These are phyloP conservation scores for Phoxinus dragarum DNA, from an alignment of 2,797 vertebrate genomes.

Conservation along the genomic window DNA sequence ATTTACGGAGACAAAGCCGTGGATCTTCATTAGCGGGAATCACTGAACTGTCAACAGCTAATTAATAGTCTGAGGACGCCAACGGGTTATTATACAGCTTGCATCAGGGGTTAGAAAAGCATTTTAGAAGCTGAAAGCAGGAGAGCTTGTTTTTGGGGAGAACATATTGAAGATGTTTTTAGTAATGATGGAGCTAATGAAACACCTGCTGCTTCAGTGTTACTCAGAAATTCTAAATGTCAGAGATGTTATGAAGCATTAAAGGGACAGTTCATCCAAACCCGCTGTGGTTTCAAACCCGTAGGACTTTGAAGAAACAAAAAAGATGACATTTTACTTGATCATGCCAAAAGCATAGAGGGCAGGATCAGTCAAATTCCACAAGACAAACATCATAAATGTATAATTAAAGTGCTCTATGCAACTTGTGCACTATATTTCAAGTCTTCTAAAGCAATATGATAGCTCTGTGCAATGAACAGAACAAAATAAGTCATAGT, in stretches of 20 bases:
- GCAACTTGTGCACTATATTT: not conserved
- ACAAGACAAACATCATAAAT: not conserved
- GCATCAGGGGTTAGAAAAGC: constrained; percentile 10
- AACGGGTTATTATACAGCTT: constrained; percentile 9
- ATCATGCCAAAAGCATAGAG: not conserved
- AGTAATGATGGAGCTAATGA: constrained; percentile 23
- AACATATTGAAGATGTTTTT: constrained; percentile 14
- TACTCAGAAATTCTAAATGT: not conserved
- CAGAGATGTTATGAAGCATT: constrained; percentile 4
- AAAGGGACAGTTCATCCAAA: not conserved
- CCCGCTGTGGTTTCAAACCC: not conserved
- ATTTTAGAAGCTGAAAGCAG: not conserved
- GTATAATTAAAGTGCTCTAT: not conserved
- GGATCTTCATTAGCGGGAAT: constrained; percentile 71
- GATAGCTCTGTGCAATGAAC: no score
- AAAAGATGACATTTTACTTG: not conserved
- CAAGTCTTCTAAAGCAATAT: not conserved
- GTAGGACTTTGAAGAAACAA: not conserved
- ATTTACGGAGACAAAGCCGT: constrained; percentile 56
- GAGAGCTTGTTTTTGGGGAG: not conserved
- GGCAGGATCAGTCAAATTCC: not conserved
- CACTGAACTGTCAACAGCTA: constrained; percentile 69
- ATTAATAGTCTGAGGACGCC: constrained; percentile 63
- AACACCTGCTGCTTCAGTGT: not conserved
- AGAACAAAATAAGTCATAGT: not conserved